These are phyloP conservation scores for Lasioglossum villosulum DNA, from an alignment of 2,888 invertebrate species.

Conservation along the genomic window DNA sequence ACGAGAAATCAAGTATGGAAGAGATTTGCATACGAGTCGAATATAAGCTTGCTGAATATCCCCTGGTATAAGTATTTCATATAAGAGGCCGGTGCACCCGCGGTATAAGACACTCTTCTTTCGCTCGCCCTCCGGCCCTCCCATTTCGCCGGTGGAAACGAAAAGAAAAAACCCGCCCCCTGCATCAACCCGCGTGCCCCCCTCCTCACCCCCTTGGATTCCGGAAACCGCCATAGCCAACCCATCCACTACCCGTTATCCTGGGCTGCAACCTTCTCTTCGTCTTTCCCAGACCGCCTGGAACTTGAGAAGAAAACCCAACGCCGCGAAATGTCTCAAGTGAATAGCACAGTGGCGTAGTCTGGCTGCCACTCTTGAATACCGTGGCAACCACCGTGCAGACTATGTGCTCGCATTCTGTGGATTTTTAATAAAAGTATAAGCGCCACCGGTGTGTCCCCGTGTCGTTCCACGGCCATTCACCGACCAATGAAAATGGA, in stretches of 20 bases:
- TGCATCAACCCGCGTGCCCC: background rate
- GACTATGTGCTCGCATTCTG: slow-evolving; percentile 57
- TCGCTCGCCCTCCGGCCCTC: slow-evolving; percentile 62
- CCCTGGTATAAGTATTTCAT: slow-evolving; percentile 80
- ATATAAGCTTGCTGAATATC: slow-evolving; percentile 82
- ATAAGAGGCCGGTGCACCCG: slow-evolving; percentile 74
- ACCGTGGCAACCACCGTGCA: slow-evolving; percentile 45
- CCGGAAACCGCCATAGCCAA: slow-evolving; percentile 65
- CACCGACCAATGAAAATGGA: slow-evolving; percentile 38
- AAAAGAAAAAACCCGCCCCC: slow-evolving; percentile 60
- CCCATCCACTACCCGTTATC: slow-evolving; percentile 39
- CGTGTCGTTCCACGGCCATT: slow-evolving; percentile 24
- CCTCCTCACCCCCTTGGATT: slow-evolving; percentile 50
- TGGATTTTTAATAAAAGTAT: slow-evolving; percentile 67
- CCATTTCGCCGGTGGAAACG: slow-evolving; percentile 66
- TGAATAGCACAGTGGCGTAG: slow-evolving; percentile 69
- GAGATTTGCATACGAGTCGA: slow-evolving; percentile 83
- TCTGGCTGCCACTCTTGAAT: slow-evolving; percentile 64
- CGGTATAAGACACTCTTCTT: slow-evolving; percentile 71
- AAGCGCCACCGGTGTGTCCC: slow-evolving; percentile 49
- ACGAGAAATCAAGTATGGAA: slow-evolving; percentile 82
- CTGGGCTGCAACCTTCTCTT: slow-evolving; percentile 46
- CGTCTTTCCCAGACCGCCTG: slow-evolving; percentile 54
- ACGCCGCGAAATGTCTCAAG: slow-evolving; percentile 73
- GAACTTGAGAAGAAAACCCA: slow-evolving; percentile 66